Base-by-base conservation (phyloP, 2,888 invertebrate species). In the Scaptodrosophila latifasciaeformis region DNA sequence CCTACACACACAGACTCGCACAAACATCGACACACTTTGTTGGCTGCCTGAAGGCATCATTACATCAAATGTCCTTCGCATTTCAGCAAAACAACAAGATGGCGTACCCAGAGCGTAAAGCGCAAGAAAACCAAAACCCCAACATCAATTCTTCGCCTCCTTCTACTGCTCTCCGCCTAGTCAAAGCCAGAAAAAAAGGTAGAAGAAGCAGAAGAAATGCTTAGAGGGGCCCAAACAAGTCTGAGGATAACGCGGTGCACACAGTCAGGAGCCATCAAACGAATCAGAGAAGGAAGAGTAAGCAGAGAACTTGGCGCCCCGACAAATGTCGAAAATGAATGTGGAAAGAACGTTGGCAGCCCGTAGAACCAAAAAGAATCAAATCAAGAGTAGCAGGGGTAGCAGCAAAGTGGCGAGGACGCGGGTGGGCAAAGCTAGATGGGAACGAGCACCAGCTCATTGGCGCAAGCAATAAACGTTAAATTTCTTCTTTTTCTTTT, bases 61-160 rank as follows among this genome's bases (percentile, higher is more conserved):
- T 80, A 82, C 79, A 80, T 82, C 82, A 80, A 82, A 80, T 80
- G 82, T 82, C 82, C 82, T 71, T 82, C 81, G 82, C 76, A 78
- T 72, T 76, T 72, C 64, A 79, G 77, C 72, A 74, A 75, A 75
- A 80, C 74, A 79, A 80, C 81, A 80, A 80, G 80, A 75, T 77
- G 80, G 80, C 80, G 78, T 57, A 17, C 21, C 21, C 13, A 2
- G 21, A 10, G 24, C 43, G 15, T 9, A 30, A 9, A 31, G 34
- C 37, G 2, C 27, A 34, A 42, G 15, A 29, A n/a, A 15, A 12
- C 19, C 19, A 24, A 62, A 43, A 50, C 54, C 57, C 49, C 59
- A 68, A 65, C n/a, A 12, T 12, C 12, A 4, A 10, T 4, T 4
- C 34, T 4, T n/a, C 34, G 5, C 56, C 59, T 70, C 6, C 39